These are phyloP conservation scores for Todiramphus chloris DNA, from an alignment of 2,113 vertebrate genomes.

Conservation along the genomic window DNA sequence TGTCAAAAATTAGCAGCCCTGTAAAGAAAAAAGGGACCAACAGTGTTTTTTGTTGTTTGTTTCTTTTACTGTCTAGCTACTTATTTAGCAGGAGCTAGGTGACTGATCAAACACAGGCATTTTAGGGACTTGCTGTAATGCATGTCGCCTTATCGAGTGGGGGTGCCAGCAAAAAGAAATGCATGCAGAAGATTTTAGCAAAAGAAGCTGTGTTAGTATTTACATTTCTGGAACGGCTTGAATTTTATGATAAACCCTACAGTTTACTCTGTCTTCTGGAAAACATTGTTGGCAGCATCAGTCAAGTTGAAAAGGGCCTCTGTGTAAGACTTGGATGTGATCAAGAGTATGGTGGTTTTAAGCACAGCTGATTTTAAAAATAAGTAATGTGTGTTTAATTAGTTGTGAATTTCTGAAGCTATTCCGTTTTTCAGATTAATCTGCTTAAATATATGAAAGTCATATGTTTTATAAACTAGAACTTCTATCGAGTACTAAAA, in stretches of 20 bases:
- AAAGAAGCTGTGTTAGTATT: not conserved
- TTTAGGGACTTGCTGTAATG: not conserved
- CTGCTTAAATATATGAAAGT: not conserved
- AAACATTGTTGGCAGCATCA: not conserved
- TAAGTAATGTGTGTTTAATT: not conserved
- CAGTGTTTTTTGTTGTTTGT: not conserved
- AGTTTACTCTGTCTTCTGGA: not conserved
- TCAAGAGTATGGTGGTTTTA: not conserved
- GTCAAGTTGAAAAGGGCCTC: not conserved
- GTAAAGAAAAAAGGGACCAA: not conserved
- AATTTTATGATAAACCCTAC: not conserved
- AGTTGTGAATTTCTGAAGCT: not conserved
- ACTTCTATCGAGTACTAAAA: not conserved
- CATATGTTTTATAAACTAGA: not conserved
- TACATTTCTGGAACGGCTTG: not conserved
- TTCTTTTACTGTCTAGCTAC: not conserved
- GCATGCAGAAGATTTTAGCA: not conserved
- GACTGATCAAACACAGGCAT: not conserved
- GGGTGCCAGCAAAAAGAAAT: not conserved
- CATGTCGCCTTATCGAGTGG: not conserved
- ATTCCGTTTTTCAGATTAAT: not conserved
- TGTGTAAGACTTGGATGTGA: not conserved
- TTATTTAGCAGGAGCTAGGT: not conserved
- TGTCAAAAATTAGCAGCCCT: not conserved
- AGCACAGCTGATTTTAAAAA: not conserved